Conservation (phyloP, 37 sponge, comb jelly and placozoan genomes). For the Chondrosia reniformis region DNA sequence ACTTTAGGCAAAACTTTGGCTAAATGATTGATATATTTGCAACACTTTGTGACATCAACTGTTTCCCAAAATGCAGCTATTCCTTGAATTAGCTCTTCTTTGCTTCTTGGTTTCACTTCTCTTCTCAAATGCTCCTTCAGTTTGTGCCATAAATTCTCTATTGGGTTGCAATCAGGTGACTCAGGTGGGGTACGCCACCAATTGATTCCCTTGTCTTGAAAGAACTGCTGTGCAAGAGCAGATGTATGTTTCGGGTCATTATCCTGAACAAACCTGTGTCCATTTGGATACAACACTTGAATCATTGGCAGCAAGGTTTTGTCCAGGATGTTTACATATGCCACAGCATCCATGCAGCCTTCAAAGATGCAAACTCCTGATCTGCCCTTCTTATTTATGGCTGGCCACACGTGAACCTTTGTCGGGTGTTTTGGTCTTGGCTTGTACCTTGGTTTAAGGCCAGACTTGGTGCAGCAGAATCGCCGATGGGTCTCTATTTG, state of each 20-base stretch:
- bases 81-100: constrained; percentile 16
- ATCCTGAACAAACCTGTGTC: constrained; percentile 10
- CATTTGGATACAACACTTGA: neutral
- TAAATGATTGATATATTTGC: neutral
- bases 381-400: neutral
- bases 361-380: constrained; percentile 1
- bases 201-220: neutral
- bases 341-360: constrained; percentile 7
- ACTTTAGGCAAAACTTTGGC: neutral
- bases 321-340: too few relatives aligned
- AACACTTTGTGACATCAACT: constrained; percentile 14
- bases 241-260: constrained; percentile 12
- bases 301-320: too few relatives aligned
- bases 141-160: constrained; percentile 1
- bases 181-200: constrained; percentile 9
- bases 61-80: constrained; percentile 15
- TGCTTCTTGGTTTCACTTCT: constrained; percentile 12
- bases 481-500: neutral
- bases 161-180: constrained; percentile 4
- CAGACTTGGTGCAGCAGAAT: neutral
- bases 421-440: constrained; percentile 10
- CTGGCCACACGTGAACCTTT: constrained; percentile 6
- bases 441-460: neutral
- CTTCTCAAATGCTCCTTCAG: neutral
- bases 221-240: neutral